phyloP scores from a whole-genome alignment of 2,797 vertebrate genomes.

The Cryptoprocta ferox region DNA sequence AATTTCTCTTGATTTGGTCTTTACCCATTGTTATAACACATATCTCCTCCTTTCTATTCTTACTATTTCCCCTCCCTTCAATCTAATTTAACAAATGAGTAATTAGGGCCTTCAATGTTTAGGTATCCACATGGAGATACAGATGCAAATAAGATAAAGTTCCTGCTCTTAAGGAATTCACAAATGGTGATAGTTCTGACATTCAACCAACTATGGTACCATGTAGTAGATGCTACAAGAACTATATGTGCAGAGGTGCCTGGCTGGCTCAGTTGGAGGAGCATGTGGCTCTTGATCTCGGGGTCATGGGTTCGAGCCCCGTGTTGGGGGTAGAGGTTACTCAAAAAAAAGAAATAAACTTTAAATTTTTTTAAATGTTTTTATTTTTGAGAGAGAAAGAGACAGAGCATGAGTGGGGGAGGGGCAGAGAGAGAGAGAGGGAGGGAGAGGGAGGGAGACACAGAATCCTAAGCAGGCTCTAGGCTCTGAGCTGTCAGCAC shows the following conservation, averaged over 20 bases:
- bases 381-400: no score
- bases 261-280: background rate
- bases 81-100: conserved; percentile 27
- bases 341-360: background rate
- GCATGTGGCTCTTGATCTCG: background rate
- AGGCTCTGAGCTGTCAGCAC: no score
- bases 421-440: no score
- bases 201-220: background rate
- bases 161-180: background rate
- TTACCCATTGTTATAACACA: background rate
- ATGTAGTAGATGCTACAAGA: background rate
- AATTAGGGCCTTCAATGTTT: background rate
- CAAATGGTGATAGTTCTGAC: conserved; percentile 26
- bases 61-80: background rate
- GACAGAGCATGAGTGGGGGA: no score
- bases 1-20: conserved; percentile 32
- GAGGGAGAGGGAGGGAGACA: no score
- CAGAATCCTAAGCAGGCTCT: no score
- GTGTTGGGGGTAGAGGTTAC: background rate
- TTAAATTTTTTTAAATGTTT: background rate
- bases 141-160: conserved; percentile 47
- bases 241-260: background rate
- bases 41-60: background rate
- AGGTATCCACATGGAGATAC: background rate
- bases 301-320: background rate